Evolutionary conservation across 2,888 invertebrate species (phyloP).

Genomic region (Cyaniris semiargus): DNA sequence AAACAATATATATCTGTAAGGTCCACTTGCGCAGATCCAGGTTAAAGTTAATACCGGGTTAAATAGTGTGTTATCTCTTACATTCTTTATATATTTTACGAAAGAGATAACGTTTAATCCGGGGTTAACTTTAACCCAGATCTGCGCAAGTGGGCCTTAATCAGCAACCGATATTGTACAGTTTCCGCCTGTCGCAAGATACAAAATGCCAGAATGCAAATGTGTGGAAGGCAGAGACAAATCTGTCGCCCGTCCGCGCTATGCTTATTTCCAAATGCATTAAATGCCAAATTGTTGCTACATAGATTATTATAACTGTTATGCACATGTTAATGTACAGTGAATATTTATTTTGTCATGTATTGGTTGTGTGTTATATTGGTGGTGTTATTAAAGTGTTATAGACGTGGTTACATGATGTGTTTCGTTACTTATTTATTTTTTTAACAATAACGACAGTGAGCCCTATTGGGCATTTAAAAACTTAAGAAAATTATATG

Average conservation of each 20-base stretch:
- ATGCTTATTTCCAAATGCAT: slow-evolving; percentile 2
- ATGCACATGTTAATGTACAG: background rate
- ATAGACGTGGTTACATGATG: background rate
- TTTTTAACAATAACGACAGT: background rate
- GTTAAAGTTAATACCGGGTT: too few relatives aligned
- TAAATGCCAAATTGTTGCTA: slow-evolving; percentile 13
- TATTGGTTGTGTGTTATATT: slow-evolving; percentile 25
- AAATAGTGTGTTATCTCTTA: too few relatives aligned
- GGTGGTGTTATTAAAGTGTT: slow-evolving; percentile 28
- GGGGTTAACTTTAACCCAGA: too few relatives aligned
- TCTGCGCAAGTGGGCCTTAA: too few relatives aligned
- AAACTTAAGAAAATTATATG: too few relatives aligned
- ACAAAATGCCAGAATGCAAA: background rate
- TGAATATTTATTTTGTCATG: slow-evolving; percentile 9
- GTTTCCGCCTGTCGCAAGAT: background rate
- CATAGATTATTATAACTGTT: background rate
- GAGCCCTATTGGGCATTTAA: too few relatives aligned
- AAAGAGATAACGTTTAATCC: too few relatives aligned
- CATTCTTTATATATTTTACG: too few relatives aligned
- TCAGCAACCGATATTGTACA: too few relatives aligned
- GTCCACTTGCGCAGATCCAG: too few relatives aligned
- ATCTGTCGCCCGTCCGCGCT: background rate
- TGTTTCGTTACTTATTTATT: background rate
- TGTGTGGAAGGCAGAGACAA: background rate
- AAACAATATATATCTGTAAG: too few relatives aligned